These are phyloP conservation scores for Zygogramma bicolorata DNA, from an alignment of 2,888 invertebrate genomes.

Conservation along the genomic window DNA sequence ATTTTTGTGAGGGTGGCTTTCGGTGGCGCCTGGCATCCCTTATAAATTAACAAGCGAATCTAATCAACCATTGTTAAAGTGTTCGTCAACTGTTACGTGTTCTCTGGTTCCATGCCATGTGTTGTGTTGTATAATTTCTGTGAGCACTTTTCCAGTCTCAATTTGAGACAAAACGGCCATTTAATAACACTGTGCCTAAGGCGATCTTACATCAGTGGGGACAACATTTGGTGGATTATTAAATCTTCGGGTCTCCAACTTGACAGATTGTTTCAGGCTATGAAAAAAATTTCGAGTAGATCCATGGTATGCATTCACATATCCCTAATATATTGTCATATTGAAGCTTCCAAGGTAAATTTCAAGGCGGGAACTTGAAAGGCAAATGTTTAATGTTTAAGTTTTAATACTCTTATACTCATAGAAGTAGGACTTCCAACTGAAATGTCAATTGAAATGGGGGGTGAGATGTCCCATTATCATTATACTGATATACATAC, in stretches of 20 bases:
- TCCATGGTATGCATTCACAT: no score
- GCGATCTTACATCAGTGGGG: neutral
- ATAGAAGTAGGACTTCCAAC: no score
- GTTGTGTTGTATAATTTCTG: slow-evolving; percentile 30
- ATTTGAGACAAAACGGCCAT: slow-evolving; percentile 24
- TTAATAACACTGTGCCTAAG: slow-evolving; percentile 12
- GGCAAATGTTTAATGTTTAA: no score
- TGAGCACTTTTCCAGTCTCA: slow-evolving; percentile 32
- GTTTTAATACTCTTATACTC: no score
- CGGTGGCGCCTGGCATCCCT: slow-evolving; percentile 23
- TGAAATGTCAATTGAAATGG: no score
- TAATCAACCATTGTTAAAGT: slow-evolving; percentile 40
- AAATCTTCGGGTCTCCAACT: neutral
- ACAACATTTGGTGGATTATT: slow-evolving; percentile 17
- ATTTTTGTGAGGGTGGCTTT: neutral
- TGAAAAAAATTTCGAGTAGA: no score
- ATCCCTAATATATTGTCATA: no score
- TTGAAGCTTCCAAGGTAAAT: no score
- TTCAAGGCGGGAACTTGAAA: no score
- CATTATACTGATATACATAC: no score
- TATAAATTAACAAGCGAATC: slow-evolving; percentile 31
- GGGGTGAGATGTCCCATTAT: no score
- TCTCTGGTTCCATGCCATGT: slow-evolving; percentile 30
- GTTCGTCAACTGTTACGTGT: slow-evolving; percentile 37
- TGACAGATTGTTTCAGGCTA: neutral